Evolutionary conservation across 2,888 invertebrate genomes (phyloP).

Genomic region (Lasioglossum villosulum): DNA sequence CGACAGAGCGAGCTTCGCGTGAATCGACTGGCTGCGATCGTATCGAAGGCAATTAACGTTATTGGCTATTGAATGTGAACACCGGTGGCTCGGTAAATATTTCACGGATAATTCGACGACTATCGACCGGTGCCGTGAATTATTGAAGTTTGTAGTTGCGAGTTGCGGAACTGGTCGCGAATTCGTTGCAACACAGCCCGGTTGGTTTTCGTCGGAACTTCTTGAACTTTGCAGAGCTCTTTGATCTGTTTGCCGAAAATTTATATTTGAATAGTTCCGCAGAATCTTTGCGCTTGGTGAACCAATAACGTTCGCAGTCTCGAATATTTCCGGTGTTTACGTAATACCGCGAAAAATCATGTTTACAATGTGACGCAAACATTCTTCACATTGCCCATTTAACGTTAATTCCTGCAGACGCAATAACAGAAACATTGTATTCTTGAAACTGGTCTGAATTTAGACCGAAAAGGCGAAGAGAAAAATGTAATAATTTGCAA

Average conservation of each 20-base stretch:
- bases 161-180: background rate
- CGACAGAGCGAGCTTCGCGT: background rate
- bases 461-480: too few relatives aligned
- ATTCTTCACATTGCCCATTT: too few relatives aligned
- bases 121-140: constrained; percentile 4
- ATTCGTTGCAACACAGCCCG: background rate
- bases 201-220: background rate
- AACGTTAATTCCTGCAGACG: too few relatives aligned
- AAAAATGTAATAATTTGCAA: too few relatives aligned
- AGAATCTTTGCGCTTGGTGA: background rate
- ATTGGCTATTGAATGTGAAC: background rate
- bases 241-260: background rate
- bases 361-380: too few relatives aligned
- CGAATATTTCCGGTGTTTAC: background rate
- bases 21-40: background rate
- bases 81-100: background rate
- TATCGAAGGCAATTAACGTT: background rate
- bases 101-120: constrained; percentile 6
- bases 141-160: background rate
- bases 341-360: background rate
- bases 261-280: background rate
- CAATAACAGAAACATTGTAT: too few relatives aligned
- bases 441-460: too few relatives aligned
- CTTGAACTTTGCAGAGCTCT: background rate
- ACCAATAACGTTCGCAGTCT: background rate